Conservation (phyloP, 2,888 invertebrate species). For the Venusia cambrica region DNA sequence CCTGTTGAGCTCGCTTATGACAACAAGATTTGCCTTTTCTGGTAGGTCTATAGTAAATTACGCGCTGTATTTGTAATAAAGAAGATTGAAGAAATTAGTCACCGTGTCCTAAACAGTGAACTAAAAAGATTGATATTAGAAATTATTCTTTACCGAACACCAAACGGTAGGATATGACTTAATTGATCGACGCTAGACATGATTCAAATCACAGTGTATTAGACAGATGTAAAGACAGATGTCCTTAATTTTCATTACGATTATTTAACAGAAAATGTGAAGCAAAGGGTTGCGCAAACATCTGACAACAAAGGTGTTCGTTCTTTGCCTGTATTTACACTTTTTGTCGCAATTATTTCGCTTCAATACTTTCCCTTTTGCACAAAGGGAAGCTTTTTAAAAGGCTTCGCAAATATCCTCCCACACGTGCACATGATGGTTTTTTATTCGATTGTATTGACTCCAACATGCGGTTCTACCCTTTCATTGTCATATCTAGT, state of each 20-base stretch:
- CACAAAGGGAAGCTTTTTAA: constrained; percentile 59
- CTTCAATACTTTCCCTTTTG: constrained; percentile 67
- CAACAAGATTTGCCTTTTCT: too few relatives aligned
- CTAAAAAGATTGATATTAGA: too few relatives aligned
- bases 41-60: too few relatives aligned
- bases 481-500: constrained; percentile 5
- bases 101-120: too few relatives aligned
- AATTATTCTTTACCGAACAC: too few relatives aligned
- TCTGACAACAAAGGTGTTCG: constrained; percentile 59
- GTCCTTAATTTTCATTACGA: constrained; percentile 3
- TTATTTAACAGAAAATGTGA: constrained; percentile 17
- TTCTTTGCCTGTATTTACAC: constrained; percentile 40
- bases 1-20: too few relatives aligned
- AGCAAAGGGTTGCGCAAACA: constrained; percentile 51
- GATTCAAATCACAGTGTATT: constrained; percentile 1
- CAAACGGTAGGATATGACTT: too few relatives aligned
- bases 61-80: too few relatives aligned
- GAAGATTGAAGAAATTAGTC: too few relatives aligned
- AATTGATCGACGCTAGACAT: too few relatives aligned
- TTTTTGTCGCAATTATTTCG: constrained; percentile 63
- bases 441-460: constrained; percentile 7
- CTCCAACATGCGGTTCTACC: not conserved
- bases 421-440: constrained; percentile 46
- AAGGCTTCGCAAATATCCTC: constrained; percentile 73
- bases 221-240: constrained; percentile 27